Evolutionary conservation across 2,113 vertebrate genomes (phyloP).

Genomic region (Aix galericulata): DNA sequence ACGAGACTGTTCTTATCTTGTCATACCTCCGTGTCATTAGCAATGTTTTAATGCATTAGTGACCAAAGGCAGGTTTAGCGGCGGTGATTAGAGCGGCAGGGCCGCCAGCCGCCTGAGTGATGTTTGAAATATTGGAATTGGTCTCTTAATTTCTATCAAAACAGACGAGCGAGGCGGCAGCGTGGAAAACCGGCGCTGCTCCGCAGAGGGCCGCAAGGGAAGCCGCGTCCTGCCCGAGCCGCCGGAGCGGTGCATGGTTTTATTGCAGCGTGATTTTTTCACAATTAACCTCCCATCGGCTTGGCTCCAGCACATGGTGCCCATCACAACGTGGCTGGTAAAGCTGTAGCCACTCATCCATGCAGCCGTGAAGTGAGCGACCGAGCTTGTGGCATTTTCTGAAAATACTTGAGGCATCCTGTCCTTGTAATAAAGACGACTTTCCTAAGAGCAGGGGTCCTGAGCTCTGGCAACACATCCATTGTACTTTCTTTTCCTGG

Average conservation of each 20-base stretch:
- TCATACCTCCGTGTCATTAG: constrained; percentile 74
- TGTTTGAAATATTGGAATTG: constrained; percentile 66
- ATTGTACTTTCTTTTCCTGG: not conserved
- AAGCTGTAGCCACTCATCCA: no score
- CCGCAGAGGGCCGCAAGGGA: not conserved
- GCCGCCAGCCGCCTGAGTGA: constrained; percentile 58
- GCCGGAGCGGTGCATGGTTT: not conserved
- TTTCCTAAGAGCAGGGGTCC: accelerated
- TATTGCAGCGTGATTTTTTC: accelerated
- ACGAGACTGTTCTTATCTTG: constrained; percentile 78
- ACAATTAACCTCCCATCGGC: not conserved
- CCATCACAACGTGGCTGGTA: not conserved
- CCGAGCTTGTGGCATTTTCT: not conserved
- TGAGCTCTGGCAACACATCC: not conserved
- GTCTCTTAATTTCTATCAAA: constrained; percentile 31
- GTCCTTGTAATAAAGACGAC: not conserved
- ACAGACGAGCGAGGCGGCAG: not conserved
- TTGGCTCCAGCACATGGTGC: not conserved
- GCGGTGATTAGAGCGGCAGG: constrained; percentile 66
- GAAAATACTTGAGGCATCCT: not conserved
- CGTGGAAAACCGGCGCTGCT: not conserved
- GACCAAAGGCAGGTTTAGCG: constrained; percentile 66
- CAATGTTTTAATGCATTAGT: constrained; percentile 73
- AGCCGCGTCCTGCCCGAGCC: not conserved
- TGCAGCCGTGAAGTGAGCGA: not conserved